Evolutionary conservation across 2,113 vertebrate species (phyloP), one percentile per base, ranked within the genome.

Genomic region (Grammomys surdaster): DNA sequence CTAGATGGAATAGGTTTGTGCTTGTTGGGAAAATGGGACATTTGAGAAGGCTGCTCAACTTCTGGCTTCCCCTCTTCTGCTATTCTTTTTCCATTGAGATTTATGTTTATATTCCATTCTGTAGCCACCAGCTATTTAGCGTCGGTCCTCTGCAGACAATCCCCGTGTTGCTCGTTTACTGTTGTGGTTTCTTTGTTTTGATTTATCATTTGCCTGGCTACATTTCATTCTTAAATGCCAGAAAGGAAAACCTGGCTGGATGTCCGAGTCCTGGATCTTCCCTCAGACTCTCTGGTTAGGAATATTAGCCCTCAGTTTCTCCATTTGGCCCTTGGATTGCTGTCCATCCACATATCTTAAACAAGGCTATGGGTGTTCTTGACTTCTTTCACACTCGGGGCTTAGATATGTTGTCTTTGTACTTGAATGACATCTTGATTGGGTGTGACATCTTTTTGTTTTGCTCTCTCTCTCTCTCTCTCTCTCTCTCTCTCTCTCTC

Each of bases 181-280:
- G 40, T 56, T 48, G 31, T 20, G n/a, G 69, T 14, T 87, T 91
- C 84, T 91, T 91, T 70, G 77, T 85, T 86, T 93, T 90, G 85
- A 90, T 91, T 72, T 54, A 82, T 93, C 46, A 36, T 36, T 93
- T 51, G 63, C 43, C 93, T 97, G 54, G 54, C 92, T 91, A 63
- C 13, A 24, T 89, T 90, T 96, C 78, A n/a, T 94, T 87, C 77
- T 82, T 72, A 87, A 84, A 93, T 43, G 31, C 36, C 72, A 78
- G 56, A 89, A 91, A 93, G 56, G 36, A 93, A 97, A 77, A 90
- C 28, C 46, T 96, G 75, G 54, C 75, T 73, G 4, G 13, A 67
- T 56, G n/a, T 78, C 80, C 82, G 67, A 69, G 82, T 90, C 48
- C 90, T 69, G 69, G 14, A 54, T 46, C 76, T 82, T 87, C n/a